phyloP scores from a whole-genome alignment of 2,113 vertebrate species.

The Emydura subglobosa region DNA sequence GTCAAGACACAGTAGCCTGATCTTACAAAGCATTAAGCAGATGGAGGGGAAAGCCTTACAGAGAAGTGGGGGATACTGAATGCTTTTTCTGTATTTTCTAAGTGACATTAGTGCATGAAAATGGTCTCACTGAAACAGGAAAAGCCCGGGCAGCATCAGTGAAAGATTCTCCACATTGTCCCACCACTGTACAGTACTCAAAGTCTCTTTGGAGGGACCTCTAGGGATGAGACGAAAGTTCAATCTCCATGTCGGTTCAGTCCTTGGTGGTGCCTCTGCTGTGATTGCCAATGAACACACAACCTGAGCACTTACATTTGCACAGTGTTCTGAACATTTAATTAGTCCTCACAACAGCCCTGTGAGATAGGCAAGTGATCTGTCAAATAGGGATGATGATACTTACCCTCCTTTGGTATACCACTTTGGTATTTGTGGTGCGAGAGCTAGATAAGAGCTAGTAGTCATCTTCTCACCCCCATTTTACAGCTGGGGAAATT shows the following conservation, averaged over 20 bases:
- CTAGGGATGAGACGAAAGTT: background rate
- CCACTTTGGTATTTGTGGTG: background rate
- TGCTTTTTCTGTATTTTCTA: background rate
- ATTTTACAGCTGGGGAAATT: background rate
- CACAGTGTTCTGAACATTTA: conserved; percentile 30
- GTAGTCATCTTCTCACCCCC: background rate
- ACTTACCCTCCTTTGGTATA: background rate
- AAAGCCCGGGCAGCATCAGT: background rate
- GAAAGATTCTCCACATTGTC: background rate
- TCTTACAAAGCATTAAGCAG: background rate
- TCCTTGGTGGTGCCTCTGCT: background rate
- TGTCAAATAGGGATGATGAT: background rate
- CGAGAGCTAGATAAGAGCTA: background rate
- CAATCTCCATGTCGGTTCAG: background rate
- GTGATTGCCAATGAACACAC: conserved; percentile 9
- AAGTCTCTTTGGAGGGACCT: background rate
- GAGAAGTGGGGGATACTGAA: background rate
- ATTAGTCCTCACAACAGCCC: conserved; percentile 71
- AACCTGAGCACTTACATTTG: conserved; percentile 14
- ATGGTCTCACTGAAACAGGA: background rate
- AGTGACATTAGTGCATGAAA: background rate
- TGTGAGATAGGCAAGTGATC: conserved; percentile 54
- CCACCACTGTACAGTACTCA: background rate
- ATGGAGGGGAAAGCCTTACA: background rate
- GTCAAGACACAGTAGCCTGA: background rate